Percentiles rank a stretch among this genome's conserved stretches.
phyloP scores from a whole-genome alignment of 2,888 invertebrate genomes.

The Nomada ferruginata region DNA sequence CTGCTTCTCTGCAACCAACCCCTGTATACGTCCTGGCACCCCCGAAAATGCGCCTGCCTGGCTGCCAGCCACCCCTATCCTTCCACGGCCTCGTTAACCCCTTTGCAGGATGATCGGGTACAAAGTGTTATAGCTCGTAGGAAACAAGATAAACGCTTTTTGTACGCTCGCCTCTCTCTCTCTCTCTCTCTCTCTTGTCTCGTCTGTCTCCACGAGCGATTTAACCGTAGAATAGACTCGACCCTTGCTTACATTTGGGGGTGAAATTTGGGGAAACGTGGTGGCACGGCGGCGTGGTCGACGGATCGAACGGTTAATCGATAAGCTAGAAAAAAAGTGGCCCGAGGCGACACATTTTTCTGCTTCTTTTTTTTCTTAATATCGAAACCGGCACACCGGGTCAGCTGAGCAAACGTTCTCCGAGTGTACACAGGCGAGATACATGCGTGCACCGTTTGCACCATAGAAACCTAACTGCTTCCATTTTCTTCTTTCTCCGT shows the following conservation, averaged over 20 bases:
- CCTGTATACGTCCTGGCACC: slow-evolving; percentile 70
- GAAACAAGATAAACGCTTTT: background rate
- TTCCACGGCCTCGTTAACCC: slow-evolving; percentile 52
- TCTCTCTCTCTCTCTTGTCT: background rate
- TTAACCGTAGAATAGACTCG: background rate
- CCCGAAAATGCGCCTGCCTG: slow-evolving; percentile 68
- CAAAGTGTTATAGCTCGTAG: slow-evolving; percentile 15
- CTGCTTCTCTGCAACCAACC: slow-evolving; percentile 77
- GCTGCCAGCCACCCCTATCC: slow-evolving; percentile 35
- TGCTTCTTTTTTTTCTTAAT: background rate
- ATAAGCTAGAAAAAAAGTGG: background rate
- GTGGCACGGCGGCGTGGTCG: too few relatives aligned
- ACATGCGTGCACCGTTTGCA: background rate
- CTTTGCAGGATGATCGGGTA: slow-evolving; percentile 24
- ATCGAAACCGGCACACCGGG: slow-evolving; percentile 10
- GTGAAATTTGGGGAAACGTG: background rate
- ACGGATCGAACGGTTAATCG: background rate
- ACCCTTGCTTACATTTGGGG: background rate
- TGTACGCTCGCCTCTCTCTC: background rate
- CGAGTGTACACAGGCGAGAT: background rate
- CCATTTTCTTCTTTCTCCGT: background rate
- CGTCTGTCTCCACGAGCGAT: slow-evolving; percentile 4
- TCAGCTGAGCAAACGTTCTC: slow-evolving; percentile 53
- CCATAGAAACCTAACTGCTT: slow-evolving; percentile 8
- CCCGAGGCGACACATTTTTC: slow-evolving; percentile 11